phyloP scores from a whole-genome alignment of 2,797 vertebrate genomes.

The Pygocentrus nattereri region DNA sequence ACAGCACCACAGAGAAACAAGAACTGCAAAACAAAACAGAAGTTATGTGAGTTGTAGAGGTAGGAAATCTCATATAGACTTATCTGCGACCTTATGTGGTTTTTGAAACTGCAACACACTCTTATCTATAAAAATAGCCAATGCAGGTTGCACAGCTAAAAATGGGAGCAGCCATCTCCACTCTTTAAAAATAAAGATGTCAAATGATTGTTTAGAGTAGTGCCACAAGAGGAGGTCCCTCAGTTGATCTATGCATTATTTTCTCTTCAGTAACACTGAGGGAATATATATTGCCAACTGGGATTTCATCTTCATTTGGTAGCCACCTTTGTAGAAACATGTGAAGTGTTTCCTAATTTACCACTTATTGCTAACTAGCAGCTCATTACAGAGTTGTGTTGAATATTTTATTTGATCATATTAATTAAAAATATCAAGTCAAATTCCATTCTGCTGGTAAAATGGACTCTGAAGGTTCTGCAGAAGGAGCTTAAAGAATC shows the following conservation, averaged over 20 bases:
- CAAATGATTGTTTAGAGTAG: too few species aligned
- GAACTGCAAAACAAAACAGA: neutral
- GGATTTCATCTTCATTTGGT: neutral
- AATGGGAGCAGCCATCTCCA: too few species aligned
- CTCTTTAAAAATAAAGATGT: too few species aligned
- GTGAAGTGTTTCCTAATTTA: too few species aligned
- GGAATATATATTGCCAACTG: neutral
- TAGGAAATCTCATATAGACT: neutral
- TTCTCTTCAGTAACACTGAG: neutral
- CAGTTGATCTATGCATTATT: neutral
- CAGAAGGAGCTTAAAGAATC: neutral
- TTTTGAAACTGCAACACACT: neutral
- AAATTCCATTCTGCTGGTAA: too few species aligned
- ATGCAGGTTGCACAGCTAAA: too few species aligned
- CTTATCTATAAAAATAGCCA: neutral
- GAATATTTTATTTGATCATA: too few species aligned
- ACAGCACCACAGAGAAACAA: slow-evolving; percentile 12
- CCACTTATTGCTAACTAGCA: too few species aligned
- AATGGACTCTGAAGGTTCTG: too few species aligned
- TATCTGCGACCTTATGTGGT: neutral
- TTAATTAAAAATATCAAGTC: neutral
- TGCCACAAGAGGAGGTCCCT: neutral
- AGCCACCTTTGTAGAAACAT: too few species aligned
- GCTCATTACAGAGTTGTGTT: too few species aligned
- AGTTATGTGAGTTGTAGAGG: neutral